phyloP scores from a whole-genome alignment of 2,797 vertebrate genomes.

The Octomys mimax region DNA sequence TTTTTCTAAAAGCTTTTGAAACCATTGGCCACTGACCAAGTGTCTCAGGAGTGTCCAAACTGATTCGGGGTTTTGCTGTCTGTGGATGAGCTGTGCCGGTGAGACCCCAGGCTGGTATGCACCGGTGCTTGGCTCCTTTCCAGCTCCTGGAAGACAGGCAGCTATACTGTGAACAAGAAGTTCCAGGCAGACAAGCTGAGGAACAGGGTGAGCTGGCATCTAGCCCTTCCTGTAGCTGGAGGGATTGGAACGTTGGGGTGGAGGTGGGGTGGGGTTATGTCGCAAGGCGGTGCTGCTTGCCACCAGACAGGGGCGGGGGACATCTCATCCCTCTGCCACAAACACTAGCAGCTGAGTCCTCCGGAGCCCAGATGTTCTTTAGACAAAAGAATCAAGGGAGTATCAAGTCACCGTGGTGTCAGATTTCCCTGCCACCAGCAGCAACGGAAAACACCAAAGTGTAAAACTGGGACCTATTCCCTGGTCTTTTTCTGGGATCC shows the following conservation, averaged over 20 bases:
- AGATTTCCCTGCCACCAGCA: not conserved
- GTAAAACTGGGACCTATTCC: not conserved
- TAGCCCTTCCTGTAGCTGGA: not conserved
- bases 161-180: not conserved
- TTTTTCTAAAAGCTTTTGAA: slow-evolving; percentile 9
- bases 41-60: not conserved
- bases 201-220: not conserved
- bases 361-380: not conserved
- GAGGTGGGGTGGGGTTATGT: fast-evolving
- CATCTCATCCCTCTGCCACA: not conserved
- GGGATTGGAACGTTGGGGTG: not conserved
- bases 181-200: not conserved
- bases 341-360: not conserved
- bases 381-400: not conserved
- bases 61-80: not conserved
- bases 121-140: not conserved
- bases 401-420: not conserved
- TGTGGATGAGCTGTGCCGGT: not conserved
- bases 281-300: not conserved
- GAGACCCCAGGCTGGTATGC: not conserved
- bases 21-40: not conserved
- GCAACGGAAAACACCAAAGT: not conserved
- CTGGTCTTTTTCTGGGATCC: not conserved
- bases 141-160: not conserved
- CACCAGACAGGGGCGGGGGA: too few species aligned